Percentiles rank a stretch among this genome's conserved stretches.
phyloP scores from a whole-genome alignment of 1,140 invertebrate species.

The Procambarus clarkii region DNA sequence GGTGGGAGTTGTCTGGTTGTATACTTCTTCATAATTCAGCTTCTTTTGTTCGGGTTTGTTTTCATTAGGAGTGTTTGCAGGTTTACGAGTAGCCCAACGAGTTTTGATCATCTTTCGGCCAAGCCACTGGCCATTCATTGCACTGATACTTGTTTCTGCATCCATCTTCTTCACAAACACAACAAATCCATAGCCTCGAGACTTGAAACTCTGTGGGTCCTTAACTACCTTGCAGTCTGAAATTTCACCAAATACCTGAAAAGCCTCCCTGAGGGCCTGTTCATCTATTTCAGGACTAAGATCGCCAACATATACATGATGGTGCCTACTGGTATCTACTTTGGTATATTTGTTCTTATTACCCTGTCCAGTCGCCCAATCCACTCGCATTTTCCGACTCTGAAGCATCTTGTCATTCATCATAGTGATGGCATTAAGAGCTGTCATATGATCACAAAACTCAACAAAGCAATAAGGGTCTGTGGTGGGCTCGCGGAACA shows the following conservation, averaged over 20 bases:
- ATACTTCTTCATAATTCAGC: slow-evolving; percentile 79
- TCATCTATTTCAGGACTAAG: slow-evolving; percentile 80
- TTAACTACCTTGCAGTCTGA: slow-evolving; percentile 81
- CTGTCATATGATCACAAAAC: slow-evolving; percentile 94
- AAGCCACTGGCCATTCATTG: slow-evolving; percentile 82
- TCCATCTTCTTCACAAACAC: slow-evolving; percentile 80
- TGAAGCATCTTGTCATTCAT: slow-evolving; percentile 91
- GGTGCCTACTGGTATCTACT: slow-evolving; percentile 74
- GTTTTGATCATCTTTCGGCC: slow-evolving; percentile 80
- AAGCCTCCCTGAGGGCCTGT: slow-evolving; percentile 79
- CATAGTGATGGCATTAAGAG: slow-evolving; percentile 93
- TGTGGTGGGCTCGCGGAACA: slow-evolving; percentile 83
- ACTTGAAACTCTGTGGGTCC: slow-evolving; percentile 79
- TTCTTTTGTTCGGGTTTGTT: slow-evolving; percentile 75
- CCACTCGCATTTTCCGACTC: slow-evolving; percentile 72
- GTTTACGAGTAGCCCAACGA: slow-evolving; percentile 80
- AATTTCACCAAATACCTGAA: slow-evolving; percentile 80
- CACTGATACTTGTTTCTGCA: slow-evolving; percentile 79
- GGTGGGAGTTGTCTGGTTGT: slow-evolving; percentile 77
- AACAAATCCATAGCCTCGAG: slow-evolving; percentile 81
- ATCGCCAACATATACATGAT: slow-evolving; percentile 81
- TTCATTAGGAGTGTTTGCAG: slow-evolving; percentile 72
- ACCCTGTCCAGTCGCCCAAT: slow-evolving; percentile 73
- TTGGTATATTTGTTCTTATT: slow-evolving; percentile 72
- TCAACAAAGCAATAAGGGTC: slow-evolving; percentile 99